Base-by-base conservation (phyloP, 2,888 invertebrate species). In the Diplazon laetatorius region DNA sequence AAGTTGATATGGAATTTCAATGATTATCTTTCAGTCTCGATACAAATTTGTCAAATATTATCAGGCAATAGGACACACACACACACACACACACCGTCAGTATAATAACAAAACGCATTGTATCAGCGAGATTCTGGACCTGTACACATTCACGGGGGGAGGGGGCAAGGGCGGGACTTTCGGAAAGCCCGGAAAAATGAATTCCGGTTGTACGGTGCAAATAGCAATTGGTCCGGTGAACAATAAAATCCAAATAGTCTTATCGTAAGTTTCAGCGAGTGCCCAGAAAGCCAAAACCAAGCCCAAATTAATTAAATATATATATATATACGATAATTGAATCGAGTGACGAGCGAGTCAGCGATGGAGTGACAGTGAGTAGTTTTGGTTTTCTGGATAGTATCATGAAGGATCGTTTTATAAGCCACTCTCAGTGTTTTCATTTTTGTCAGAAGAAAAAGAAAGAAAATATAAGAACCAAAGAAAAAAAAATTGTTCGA, bases 401-500 rank as follows among this genome's bases (percentile, higher is more conserved):
- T 59, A 55, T 30, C 30, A 30, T 14, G 55, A 30, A 16, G 14
- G 30, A 55, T 55, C 30, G 35, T 44, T 30, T 62, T 46, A 25
- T 70, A 73, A 78, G 70, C 78, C 70, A 74, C 78, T 70, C 78
- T 60, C 48, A 12, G 20, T 50, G 39, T 16, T 48, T 22, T 18
- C 16, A 30, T 20, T 10, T 55, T 46, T 35, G 39, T 18, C 14
- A 2, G 4, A 3, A 22, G 9, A 50, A 25, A 20, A 20, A 18
- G 9, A 55, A 30, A 30, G 6, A 30, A 5, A 30, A 2, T 5
- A 30, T 6, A 6, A 30, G 30, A n/a, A n/a, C n/a, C n/a, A n/a
- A n/a, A n/a, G n/a, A n/a, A n/a, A n/a, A n/a, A n/a, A n/a, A n/a
- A 37, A 20, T 52, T 22, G 6, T 55, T 52, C 8, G 63, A 90